A percentile compares a stretch with the other conserved stretches of the same genome.
Evolutionary conservation across 2,888 invertebrate genomes (phyloP).

Genomic region (Sinodicranocentrus sp.): DNA sequence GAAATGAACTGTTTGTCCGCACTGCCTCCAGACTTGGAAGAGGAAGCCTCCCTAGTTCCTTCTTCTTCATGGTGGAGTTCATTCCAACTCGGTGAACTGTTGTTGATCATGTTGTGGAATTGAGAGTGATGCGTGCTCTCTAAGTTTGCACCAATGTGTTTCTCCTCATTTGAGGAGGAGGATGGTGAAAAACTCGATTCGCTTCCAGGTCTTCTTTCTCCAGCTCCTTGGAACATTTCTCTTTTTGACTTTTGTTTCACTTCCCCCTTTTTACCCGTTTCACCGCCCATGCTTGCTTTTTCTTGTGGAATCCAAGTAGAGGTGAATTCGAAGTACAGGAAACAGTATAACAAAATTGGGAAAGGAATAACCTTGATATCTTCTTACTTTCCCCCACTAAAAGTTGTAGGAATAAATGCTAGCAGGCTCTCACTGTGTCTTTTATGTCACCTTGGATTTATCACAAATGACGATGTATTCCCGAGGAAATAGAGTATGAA

Average conservation of each 20-base stretch:
- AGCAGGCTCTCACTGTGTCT: constrained; percentile 17
- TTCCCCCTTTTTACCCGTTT: constrained; percentile 52
- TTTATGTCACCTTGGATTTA: constrained; percentile 57
- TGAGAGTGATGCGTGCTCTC: constrained; percentile 30
- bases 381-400: neutral
- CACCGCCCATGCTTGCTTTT: constrained; percentile 39
- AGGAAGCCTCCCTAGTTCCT: constrained; percentile 22
- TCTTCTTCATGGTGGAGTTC: constrained; percentile 37
- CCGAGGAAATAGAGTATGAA: constrained; percentile 25
- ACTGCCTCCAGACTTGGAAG: constrained; percentile 8
- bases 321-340: neutral
- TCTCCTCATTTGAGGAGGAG: constrained; percentile 37
- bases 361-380: constrained; percentile 17
- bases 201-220: constrained; percentile 18
- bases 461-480: constrained; percentile 51
- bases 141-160: neutral
- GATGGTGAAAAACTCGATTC: neutral
- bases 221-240: constrained; percentile 22
- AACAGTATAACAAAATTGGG: constrained; percentile 15
- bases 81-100: constrained; percentile 63
- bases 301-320: neutral
- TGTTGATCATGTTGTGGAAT: constrained; percentile 53
- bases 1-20: constrained; percentile 55
- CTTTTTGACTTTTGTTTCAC: constrained; percentile 57
- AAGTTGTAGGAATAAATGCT: too few relatives aligned